Evolutionary conservation across 2,888 invertebrate species (phyloP), one percentile per base, ranked within the genome.

Genomic region (Limnephilus lunatus): DNA sequence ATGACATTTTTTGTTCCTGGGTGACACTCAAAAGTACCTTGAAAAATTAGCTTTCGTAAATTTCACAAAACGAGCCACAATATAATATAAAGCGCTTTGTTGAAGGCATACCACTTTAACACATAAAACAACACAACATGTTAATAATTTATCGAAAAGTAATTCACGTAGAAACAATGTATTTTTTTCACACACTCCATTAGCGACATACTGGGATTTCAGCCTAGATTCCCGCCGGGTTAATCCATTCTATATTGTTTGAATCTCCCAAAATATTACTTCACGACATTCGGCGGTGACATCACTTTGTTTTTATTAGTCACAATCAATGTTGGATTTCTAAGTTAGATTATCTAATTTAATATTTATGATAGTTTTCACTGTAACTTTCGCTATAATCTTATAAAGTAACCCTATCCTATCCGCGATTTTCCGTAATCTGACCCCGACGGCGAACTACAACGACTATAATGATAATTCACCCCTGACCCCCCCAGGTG

Each of bases 381-480:
- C 9, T 68, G 19, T 68, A 68, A 68, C n/a, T 68, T 68, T 25
- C 9, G 0, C 1, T 53, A 25, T 5, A 53, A 19, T 48, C 48
- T 19, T 68, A n/a, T 68, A 68, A 68, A 68, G n/a, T 68, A n/a
- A 68, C 68, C 68, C 68, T 68, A n/a, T 68, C 25, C 68, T n/a
- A 68, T 11, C 68, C 68, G 68, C 68, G 68, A 68, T 68, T 68
- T 25, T 68, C 68, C 2, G 68, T 68, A 68, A 68, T 68, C 68
- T 68, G 68, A 68, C 68, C 68, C 68, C 68, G 68, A 68, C 68
- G 68, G 68, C 68, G n/a, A 68, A 68, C 68, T 68, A 68, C 68
- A 68, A 68, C 68, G 68, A 68, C 68, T 68, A 68, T 68, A 68
- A 68, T 68, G 68, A 68, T 68, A 68, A 68, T 68, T 68, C 68